Evolutionary conservation across 2,888 invertebrate species (phyloP).

Genomic region (Oxystoma pomonae): DNA sequence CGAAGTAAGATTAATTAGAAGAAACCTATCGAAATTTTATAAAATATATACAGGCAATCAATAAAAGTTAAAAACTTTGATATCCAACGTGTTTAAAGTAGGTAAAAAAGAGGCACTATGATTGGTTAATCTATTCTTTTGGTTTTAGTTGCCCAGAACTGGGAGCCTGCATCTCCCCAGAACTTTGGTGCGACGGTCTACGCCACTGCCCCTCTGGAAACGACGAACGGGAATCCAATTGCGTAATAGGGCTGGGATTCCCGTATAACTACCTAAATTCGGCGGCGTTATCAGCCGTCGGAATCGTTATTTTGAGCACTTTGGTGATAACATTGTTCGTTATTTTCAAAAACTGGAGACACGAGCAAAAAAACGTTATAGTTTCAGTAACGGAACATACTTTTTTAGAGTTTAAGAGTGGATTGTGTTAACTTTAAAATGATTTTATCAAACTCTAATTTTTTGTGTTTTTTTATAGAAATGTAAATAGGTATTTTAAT

Average conservation of each 20-base stretch:
- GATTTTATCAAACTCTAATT: too few relatives aligned
- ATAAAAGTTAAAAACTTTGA: too few relatives aligned
- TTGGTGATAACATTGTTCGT: slow-evolving; percentile 38
- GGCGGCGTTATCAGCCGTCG: slow-evolving; percentile 38
- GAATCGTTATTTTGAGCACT: slow-evolving; percentile 34
- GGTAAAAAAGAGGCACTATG: too few relatives aligned
- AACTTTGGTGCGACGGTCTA: slow-evolving; percentile 77
- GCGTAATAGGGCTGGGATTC: slow-evolving; percentile 64
- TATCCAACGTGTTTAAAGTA: too few relatives aligned
- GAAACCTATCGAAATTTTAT: too few relatives aligned
- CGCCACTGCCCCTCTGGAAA: slow-evolving; percentile 77
- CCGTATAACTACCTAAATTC: slow-evolving; percentile 55
- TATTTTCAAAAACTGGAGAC: slow-evolving; percentile 41
- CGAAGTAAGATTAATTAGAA: too few relatives aligned
- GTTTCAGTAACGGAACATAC: slow-evolving; percentile 47
- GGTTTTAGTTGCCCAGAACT: slow-evolving; percentile 70
- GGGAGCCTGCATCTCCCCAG: slow-evolving; percentile 73
- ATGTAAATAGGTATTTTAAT: too few relatives aligned
- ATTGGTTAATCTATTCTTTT: too few relatives aligned
- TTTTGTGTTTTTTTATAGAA: too few relatives aligned
- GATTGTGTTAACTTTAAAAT: slow-evolving; percentile 39
- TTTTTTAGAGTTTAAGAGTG: slow-evolving; percentile 47
- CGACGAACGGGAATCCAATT: slow-evolving; percentile 75
- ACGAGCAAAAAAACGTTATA: slow-evolving; percentile 45
- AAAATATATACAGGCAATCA: too few relatives aligned